Percentiles rank a stretch among this genome's conserved stretches.
phyloP scores from a whole-genome alignment of 2,888 invertebrate species.

The Electrophaes corylata region DNA sequence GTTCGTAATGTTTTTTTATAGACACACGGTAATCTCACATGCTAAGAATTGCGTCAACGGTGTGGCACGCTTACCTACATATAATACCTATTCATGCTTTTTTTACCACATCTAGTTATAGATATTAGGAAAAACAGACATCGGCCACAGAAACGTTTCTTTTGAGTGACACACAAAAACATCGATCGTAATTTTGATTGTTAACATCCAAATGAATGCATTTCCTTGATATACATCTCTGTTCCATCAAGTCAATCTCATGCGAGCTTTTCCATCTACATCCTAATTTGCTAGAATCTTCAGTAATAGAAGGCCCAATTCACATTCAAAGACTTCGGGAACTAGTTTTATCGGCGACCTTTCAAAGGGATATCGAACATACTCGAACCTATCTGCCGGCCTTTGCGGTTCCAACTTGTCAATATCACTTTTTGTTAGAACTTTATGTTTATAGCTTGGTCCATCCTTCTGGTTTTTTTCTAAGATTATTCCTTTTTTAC shows the following conservation, averaged over 20 bases:
- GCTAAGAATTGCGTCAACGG: no score
- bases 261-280: constrained; percentile 7
- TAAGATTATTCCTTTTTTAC: not conserved
- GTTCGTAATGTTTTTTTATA: no score
- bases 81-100: no score
- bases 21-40: no score
- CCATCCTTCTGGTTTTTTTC: not conserved
- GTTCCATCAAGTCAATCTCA: not conserved
- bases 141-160: no score
- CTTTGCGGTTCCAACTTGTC: constrained; percentile 28
- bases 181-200: no score
- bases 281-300: constrained; percentile 18
- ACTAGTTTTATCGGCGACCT: constrained; percentile 30
- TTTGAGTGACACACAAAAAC: no score
- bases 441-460: constrained; percentile 7
- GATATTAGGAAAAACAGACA: no score
- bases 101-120: no score
- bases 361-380: constrained; percentile 30
- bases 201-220: not conserved
- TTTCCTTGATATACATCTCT: not conserved
- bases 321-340: constrained; percentile 19
- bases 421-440: constrained; percentile 21
- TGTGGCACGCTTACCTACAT: no score
- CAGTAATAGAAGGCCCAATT: constrained; percentile 20
- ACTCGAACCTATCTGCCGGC: constrained; percentile 23